Conservation (phyloP, 2,113 vertebrate genomes). For the Otolemur garnettii region DNA sequence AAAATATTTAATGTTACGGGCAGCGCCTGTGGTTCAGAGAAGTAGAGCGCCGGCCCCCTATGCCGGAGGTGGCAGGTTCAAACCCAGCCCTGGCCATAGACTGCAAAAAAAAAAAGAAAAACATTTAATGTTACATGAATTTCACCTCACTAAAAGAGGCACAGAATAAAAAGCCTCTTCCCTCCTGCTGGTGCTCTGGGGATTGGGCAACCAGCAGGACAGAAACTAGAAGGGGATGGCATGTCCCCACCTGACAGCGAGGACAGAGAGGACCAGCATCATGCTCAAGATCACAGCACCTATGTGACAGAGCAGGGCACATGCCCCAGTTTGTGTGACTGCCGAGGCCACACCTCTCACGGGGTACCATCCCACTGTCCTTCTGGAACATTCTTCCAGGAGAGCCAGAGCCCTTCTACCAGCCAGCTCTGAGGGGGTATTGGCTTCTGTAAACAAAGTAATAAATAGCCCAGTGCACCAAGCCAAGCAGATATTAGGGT, state of each 20-base stretch:
- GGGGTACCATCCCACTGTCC: neutral
- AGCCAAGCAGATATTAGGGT: neutral
- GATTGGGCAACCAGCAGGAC: neutral
- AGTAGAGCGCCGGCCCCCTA: too few species aligned
- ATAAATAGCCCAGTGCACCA: slow-evolving; percentile 35
- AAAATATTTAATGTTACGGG: neutral
- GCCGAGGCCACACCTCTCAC: neutral
- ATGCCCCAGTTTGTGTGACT: neutral
- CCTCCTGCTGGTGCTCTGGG: neutral
- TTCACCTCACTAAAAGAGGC: neutral
- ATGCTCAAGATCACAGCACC: neutral
- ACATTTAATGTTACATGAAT: neutral
- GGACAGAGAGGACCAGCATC: neutral
- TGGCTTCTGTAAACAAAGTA: slow-evolving; percentile 63
- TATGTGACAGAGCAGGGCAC: neutral
- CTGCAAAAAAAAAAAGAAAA: too few species aligned
- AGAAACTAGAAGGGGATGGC: neutral
- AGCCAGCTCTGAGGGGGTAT: neutral
- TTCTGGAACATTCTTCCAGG: slow-evolving; percentile 64
- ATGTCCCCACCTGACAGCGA: neutral
- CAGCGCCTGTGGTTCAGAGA: too few species aligned
- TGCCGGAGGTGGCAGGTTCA: too few species aligned
- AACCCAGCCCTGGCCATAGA: too few species aligned
- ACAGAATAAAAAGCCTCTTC: neutral
- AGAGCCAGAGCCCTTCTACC: slow-evolving; percentile 16